phyloP scores from a whole-genome alignment of 2,888 invertebrate genomes.

The Leptopilina syphax region DNA sequence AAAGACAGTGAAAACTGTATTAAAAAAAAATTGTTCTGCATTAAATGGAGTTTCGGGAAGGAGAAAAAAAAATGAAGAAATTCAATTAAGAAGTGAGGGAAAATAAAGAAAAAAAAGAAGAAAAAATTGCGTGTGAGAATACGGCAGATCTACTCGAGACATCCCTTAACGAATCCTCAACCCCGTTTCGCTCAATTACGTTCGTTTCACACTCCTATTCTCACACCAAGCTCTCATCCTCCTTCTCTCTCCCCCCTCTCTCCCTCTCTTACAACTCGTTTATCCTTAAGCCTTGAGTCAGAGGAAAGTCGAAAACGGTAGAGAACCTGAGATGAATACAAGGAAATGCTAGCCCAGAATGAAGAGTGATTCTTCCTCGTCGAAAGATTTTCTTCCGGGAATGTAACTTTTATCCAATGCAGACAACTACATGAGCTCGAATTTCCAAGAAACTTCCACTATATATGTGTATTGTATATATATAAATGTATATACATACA shows the following conservation, averaged over 20 bases:
- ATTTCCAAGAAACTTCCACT: conserved; percentile 28
- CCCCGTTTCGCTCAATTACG: conserved; percentile 33
- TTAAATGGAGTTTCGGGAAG: neutral
- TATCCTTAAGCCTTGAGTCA: conserved; percentile 32
- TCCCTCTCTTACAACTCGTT: conserved; percentile 28
- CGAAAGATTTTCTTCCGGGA: conserved; percentile 37
- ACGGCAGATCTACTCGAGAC: conserved; percentile 33
- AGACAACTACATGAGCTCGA: conserved; percentile 28
- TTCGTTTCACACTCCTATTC: conserved; percentile 34
- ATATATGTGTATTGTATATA: no score
- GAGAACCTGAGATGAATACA: conserved; percentile 38
- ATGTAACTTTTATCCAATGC: conserved; percentile 34
- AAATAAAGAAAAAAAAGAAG: neutral
- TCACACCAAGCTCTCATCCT: no score
- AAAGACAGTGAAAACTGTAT: no score
- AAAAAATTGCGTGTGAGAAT: conserved; percentile 9
- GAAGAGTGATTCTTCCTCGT: conserved; percentile 39
- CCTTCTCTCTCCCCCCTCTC: neutral
- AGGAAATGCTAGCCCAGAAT: conserved; percentile 33
- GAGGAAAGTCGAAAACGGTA: conserved; percentile 28
- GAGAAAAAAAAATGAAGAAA: neutral
- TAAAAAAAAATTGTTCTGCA: no score
- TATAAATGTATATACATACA: no score
- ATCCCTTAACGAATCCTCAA: conserved; percentile 27
- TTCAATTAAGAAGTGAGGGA: neutral